Evolutionary conservation across 2,888 invertebrate genomes (phyloP), one percentile per base, ranked within the genome.

Genomic region (Frankliniella fusca): DNA sequence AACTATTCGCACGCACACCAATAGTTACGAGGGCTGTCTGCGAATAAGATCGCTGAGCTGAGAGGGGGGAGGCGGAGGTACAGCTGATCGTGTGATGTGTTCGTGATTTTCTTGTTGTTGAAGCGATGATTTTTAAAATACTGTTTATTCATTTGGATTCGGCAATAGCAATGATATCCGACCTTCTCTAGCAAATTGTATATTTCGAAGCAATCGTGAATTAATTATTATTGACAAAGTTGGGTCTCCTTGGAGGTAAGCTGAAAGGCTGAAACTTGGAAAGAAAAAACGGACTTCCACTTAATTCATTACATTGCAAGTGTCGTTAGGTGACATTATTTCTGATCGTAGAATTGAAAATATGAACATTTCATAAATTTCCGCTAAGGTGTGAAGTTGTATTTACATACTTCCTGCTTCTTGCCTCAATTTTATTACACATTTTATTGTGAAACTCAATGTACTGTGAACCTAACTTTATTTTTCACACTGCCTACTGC

Each of bases 41-140:
- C 38, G 38, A 38, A 38, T 38, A 38, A 38, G 38, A 38, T 38
- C 5, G 38, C 5, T 38, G 38, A 54, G 54, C 15, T 12, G 54
- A 54, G 3, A 65, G 9, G n/a, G 9, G 70, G 70, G 70, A 70
- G 70, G 27, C 70, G 27, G 23, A 76, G 70, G 9, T 76, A 23
- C n/a, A 23, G 70, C 70, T 76, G 70, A 76, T 76, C 70, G 27
- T 76, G 70, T 76, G 70, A 76, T 76, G 70, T 27, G 70, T 76
- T 9, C 12, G 27, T 27, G 27, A 76, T 76, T 27, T 76, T 70
- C n/a, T 23, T 23, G 20, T 18, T 23, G 23, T 76, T 76, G 70
- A n/a, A 76, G 70, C 23, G 27, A 76, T 76, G 70, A 76, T 23
- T 8, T 76, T 76, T 23, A 12, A 76, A 61, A 61, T 7, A 1